A percentile compares a stretch with the other conserved stretches of the same genome.
These are phyloP conservation scores for Terrapene triunguis DNA, from an alignment of 2,113 vertebrate genomes.

Conservation along the genomic window DNA sequence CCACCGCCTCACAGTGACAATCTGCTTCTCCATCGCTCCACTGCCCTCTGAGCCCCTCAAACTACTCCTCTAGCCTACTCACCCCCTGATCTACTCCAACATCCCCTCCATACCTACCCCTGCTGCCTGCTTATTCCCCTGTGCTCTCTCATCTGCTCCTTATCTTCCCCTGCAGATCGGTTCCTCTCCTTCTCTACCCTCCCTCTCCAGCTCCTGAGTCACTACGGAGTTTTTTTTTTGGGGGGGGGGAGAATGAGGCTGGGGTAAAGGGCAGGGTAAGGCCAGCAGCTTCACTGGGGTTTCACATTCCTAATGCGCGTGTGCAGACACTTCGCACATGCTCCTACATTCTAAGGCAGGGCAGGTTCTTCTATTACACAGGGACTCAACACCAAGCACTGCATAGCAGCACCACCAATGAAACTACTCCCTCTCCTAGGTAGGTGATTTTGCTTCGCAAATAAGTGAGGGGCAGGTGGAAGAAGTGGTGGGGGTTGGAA, in stretches of 20 bases:
- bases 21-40: neutral
- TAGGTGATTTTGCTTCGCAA: slow-evolving; percentile 65
- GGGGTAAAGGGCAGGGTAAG: neutral
- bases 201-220: slow-evolving; percentile 16
- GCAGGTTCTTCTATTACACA: neutral
- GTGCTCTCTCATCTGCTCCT: neutral
- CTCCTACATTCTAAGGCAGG: neutral
- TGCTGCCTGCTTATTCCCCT: neutral
- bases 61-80: neutral
- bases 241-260: neutral
- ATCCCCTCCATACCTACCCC: neutral
- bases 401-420: slow-evolving; percentile 72
- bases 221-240: neutral
- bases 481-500: neutral
- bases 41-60: neutral
- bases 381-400: slow-evolving; percentile 10
- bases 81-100: neutral
- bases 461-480: neutral
- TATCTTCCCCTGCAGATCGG: neutral
- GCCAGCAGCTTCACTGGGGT: neutral
- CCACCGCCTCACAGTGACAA: neutral
- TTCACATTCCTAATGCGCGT: neutral
- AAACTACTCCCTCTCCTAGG: slow-evolving; percentile 80
- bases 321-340: neutral
- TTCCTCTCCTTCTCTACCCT: slow-evolving; percentile 1